Evolutionary conservation across 2,888 invertebrate species (phyloP), one percentile per base, ranked within the genome.

Genomic region (Cepaea hortensis): DNA sequence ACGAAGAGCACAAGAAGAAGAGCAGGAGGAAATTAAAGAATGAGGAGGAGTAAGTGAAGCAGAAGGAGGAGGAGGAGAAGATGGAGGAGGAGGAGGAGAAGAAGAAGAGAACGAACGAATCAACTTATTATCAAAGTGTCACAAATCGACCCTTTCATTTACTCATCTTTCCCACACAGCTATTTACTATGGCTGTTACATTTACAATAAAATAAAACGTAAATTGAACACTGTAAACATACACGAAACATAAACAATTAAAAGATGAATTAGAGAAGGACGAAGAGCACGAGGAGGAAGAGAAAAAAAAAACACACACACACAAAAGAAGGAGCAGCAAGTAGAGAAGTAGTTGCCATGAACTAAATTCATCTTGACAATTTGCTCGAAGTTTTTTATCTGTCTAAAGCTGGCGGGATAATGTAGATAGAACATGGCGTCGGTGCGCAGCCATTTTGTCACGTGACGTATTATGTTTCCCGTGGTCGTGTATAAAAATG

Each of bases 191-290:
- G 35, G 35, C 35, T 35, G 35, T 35, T 35, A 35, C 35, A 35
- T 35, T 35, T 35, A 35, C 35, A 35, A 35, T 35, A 35, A 35
- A 35, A 35, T 35, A 35, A 35, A 35, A 35, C 35, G 35, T 35
- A 35, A 35, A 35, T 35, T 35, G 35, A 35, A 35, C 35, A 35
- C 35, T 35, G 35, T 35, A 70, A 46, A 82, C 70, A 82, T 46
- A 70, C n/a, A 70, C 70, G 70, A 82, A 70, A 20, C 20, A 82
- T 48, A 62, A 20, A 80, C 61, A 80, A n/a, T 61, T 61, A 62
- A n/a, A 80, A 5, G 11, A 23, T 5, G 35, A 23, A 23, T 4
- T 3, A 23, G 23, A 23, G 23, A n/a, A 23, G 5, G 11, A 23
- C n/a, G 23, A 23, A 23, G 5, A 72, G 11, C 5, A 72, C 11